These are phyloP conservation scores for Neuroterus valhalla DNA, from an alignment of 1,140 invertebrate species.

Conservation along the genomic window DNA sequence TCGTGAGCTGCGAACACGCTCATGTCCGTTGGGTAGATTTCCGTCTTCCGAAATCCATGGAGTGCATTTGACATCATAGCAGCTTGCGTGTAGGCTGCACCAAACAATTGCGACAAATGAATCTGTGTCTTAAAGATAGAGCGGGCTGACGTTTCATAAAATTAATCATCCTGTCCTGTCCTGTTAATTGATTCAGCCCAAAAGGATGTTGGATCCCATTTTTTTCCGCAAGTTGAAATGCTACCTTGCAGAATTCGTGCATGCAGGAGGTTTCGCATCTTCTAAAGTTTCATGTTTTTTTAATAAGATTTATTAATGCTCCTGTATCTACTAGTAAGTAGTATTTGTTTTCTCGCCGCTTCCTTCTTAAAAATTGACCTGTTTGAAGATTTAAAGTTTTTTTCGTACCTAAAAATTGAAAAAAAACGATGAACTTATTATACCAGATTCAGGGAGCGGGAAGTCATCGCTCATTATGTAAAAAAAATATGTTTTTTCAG, in stretches of 20 bases:
- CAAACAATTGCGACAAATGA: slow-evolving; percentile 59
- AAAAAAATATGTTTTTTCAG: too few species aligned
- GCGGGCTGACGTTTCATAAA: slow-evolving; percentile 44
- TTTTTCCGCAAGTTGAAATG: slow-evolving; percentile 54
- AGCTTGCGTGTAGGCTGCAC: slow-evolving; percentile 56
- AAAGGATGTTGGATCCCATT: slow-evolving; percentile 52
- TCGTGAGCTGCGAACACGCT: slow-evolving; percentile 51
- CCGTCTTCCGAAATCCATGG: slow-evolving; percentile 41
- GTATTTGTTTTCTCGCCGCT: too few species aligned
- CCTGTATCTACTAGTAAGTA: too few species aligned
- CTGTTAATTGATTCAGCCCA: slow-evolving; percentile 40
- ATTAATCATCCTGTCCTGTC: slow-evolving; percentile 45
- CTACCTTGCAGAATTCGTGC: slow-evolving; percentile 46
- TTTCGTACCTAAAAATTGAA: too few species aligned
- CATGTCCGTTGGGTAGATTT: slow-evolving; percentile 56
- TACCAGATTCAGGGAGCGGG: too few species aligned
- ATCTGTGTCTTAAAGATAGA: slow-evolving; percentile 31
- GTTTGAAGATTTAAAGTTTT: too few species aligned
- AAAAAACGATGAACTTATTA: too few species aligned
- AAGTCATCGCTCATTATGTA: too few species aligned
- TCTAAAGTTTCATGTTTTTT: too few species aligned
- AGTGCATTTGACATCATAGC: slow-evolving; percentile 59
- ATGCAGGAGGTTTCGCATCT: too few species aligned
- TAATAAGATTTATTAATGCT: too few species aligned
- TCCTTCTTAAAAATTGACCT: too few species aligned